Percentiles rank a stretch among this genome's conserved stretches.
phyloP scores from a whole-genome alignment of 2,888 invertebrate genomes.

The Pandemis heparana region DNA sequence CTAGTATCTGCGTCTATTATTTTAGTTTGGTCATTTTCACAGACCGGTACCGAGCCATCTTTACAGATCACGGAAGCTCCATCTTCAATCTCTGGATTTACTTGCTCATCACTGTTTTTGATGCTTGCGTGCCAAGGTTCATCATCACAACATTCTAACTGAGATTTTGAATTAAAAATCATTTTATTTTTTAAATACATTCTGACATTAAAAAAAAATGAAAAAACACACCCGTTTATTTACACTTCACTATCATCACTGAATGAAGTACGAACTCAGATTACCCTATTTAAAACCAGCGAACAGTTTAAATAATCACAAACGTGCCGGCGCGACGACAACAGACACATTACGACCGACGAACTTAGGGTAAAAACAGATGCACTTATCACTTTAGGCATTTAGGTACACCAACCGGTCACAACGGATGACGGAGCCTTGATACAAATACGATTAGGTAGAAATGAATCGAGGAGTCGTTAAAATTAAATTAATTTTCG shows the following conservation, averaged over 20 bases:
- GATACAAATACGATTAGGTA: slow-evolving; percentile 45
- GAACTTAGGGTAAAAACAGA: slow-evolving; percentile 36
- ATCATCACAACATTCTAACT: slow-evolving; percentile 48
- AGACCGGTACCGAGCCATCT: slow-evolving; percentile 37
- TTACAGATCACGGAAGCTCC: background rate
- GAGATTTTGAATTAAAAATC: slow-evolving; percentile 53
- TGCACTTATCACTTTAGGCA: slow-evolving; percentile 48
- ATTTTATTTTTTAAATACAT: slow-evolving; percentile 59
- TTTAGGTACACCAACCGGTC: slow-evolving; percentile 40
- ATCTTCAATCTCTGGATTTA: background rate
- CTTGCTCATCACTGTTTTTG: slow-evolving; percentile 10
- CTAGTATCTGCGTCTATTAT: slow-evolving; percentile 50
- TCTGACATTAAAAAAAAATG: background rate
- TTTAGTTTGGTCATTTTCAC: slow-evolving; percentile 50
- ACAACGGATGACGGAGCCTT: slow-evolving; percentile 50
- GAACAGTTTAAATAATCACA: slow-evolving; percentile 30
- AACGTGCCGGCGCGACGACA: slow-evolving; percentile 10
- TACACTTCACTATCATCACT: slow-evolving; percentile 42
- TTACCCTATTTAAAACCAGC: slow-evolving; percentile 43
- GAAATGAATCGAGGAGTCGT: slow-evolving; percentile 54
- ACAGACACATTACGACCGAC: slow-evolving; percentile 21
- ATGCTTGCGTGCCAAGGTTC: slow-evolving; percentile 4
- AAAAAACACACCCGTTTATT: background rate
- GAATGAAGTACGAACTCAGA: slow-evolving; percentile 42
- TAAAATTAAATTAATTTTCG: slow-evolving; percentile 63